Evolutionary conservation across 2,113 vertebrate genomes (phyloP).

Genomic region (Hemichromis elongatus): DNA sequence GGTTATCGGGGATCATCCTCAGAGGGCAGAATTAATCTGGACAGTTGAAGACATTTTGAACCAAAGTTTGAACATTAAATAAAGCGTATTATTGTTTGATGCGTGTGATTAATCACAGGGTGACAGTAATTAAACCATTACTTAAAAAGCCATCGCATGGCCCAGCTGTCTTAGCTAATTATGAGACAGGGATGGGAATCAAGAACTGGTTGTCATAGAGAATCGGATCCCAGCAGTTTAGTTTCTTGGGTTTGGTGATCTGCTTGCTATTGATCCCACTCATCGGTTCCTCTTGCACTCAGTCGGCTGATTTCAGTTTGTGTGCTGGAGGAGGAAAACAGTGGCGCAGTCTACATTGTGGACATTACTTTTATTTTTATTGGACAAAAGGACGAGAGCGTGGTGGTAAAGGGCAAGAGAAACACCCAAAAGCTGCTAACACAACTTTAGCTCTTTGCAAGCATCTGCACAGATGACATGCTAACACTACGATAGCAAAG

Average conservation of each 20-base stretch:
- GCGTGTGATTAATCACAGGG: neutral
- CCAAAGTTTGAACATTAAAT: neutral
- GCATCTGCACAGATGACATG: neutral
- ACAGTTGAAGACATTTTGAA: neutral
- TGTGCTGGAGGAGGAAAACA: neutral
- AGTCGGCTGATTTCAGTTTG: neutral
- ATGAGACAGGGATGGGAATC: neutral
- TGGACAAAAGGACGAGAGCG: neutral
- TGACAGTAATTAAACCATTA: neutral
- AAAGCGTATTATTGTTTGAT: neutral
- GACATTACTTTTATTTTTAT: neutral
- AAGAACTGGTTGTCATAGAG: neutral
- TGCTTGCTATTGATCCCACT: neutral
- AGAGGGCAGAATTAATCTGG: too few relatives aligned
- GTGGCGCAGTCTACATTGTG: neutral
- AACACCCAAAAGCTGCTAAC: neutral
- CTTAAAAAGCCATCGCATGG: neutral
- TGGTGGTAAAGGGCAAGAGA: neutral
- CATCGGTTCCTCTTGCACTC: neutral
- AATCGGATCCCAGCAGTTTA: neutral
- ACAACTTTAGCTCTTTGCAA: neutral
- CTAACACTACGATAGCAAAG: neutral
- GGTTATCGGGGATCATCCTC: too few relatives aligned
- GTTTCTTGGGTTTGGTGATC: neutral
- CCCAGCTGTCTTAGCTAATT: neutral